Evolutionary conservation across 1,140 invertebrate species (phyloP).

Genomic region (Homarus americanus): DNA sequence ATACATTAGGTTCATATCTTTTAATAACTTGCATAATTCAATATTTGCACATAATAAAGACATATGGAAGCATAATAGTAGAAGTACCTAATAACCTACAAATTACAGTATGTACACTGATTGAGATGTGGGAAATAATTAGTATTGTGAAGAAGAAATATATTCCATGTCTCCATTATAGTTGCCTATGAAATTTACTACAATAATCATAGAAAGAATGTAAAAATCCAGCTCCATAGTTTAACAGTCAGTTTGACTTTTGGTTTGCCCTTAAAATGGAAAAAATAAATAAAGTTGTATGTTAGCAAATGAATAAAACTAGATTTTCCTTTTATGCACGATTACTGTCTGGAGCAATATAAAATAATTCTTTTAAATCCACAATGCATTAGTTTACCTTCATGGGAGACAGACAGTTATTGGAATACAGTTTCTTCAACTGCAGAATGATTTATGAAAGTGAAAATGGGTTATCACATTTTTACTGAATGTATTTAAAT

Average conservation of each 20-base stretch:
- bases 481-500: background rate
- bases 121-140: background rate
- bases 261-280: too few relatives aligned
- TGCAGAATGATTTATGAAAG: background rate
- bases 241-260: too few relatives aligned
- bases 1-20: background rate
- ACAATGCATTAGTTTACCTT: too few relatives aligned
- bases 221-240: too few relatives aligned
- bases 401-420: too few relatives aligned
- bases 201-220: background rate
- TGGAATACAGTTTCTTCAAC: too few relatives aligned
- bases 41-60: slow-evolving; percentile 25
- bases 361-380: too few relatives aligned
- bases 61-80: slow-evolving; percentile 20
- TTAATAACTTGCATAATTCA: slow-evolving; percentile 31
- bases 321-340: too few relatives aligned
- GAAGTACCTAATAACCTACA: slow-evolving; percentile 17
- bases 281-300: too few relatives aligned
- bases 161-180: background rate
- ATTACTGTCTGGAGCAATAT: too few relatives aligned
- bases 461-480: background rate
- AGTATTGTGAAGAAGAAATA: background rate
- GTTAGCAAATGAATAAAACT: too few relatives aligned
- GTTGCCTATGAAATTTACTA: background rate
- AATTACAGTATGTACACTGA: slow-evolving; percentile 7